Percentiles rank a stretch among this genome's conserved stretches.
Evolutionary conservation across 1,140 invertebrate genomes (phyloP).

Genomic region (Caenorhabditis latens): DNA sequence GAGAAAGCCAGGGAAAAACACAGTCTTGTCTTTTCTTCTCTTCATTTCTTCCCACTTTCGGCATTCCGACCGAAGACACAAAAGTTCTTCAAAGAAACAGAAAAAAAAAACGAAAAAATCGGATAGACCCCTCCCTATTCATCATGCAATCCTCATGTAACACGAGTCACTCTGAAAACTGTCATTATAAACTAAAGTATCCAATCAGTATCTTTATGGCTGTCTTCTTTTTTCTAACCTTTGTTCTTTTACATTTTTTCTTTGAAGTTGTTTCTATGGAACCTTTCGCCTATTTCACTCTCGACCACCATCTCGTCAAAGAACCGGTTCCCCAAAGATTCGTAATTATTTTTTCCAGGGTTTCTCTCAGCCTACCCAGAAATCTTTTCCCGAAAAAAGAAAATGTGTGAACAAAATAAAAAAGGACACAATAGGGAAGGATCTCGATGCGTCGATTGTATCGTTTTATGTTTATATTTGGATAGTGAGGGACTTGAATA

Average conservation of each 20-base stretch:
- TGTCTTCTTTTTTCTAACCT: neutral
- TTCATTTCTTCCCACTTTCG: neutral
- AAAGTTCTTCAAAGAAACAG: neutral
- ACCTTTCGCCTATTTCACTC: neutral
- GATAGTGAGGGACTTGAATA: neutral
- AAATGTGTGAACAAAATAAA: slow-evolving; percentile 39
- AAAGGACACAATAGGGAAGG: slow-evolving; percentile 10
- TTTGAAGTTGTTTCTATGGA: neutral
- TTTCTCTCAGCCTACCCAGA: neutral
- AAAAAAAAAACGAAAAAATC: neutral
- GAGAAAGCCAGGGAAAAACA: slow-evolving; percentile 14
- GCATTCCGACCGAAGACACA: slow-evolving; percentile 1
- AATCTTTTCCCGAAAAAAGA: neutral
- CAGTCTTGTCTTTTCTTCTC: slow-evolving; percentile 11
- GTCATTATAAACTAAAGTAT: neutral
- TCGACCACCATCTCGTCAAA: neutral
- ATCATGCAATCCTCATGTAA: neutral
- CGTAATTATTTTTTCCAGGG: slow-evolving; percentile 45
- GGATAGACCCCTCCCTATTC: neutral
- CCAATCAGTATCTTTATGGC: slow-evolving; percentile 3
- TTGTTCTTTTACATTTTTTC: slow-evolving; percentile 5
- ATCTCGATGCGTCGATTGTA: slow-evolving; percentile 19
- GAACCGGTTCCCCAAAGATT: neutral
- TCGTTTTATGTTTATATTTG: neutral
- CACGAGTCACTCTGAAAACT: neutral